phyloP scores from a whole-genome alignment of 2,888 invertebrate species.

The Fabriciana adippe region DNA sequence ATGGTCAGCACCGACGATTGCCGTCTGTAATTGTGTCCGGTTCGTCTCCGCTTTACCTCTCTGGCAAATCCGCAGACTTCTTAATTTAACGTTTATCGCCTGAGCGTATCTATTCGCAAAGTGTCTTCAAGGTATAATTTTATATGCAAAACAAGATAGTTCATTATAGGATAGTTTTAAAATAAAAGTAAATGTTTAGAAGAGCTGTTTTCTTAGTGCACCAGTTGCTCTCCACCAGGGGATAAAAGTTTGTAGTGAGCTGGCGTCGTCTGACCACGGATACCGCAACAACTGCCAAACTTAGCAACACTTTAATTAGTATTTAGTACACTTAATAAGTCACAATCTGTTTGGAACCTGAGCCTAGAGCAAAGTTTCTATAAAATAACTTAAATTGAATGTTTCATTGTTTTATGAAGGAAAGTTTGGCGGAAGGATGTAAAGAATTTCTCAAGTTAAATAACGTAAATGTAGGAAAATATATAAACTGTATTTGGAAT shows the following conservation, averaged over 20 bases:
- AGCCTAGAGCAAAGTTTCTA: slow-evolving; percentile 39
- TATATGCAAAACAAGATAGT: slow-evolving; percentile 31
- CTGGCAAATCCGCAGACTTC: slow-evolving; percentile 44
- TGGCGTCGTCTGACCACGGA: slow-evolving; percentile 52
- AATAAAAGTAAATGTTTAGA: slow-evolving; percentile 32
- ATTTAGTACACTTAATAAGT: slow-evolving; percentile 54
- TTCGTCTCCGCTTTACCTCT: slow-evolving; percentile 47
- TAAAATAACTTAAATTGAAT: slow-evolving; percentile 44
- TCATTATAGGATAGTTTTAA: slow-evolving; percentile 20
- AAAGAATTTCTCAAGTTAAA: slow-evolving; percentile 44
- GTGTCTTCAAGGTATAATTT: slow-evolving; percentile 35
- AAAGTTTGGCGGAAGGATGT: slow-evolving; percentile 48
- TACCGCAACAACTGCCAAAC: slow-evolving; percentile 56
- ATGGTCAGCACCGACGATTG: slow-evolving; percentile 63
- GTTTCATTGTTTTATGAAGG: slow-evolving; percentile 42
- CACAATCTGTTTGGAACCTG: slow-evolving; percentile 46
- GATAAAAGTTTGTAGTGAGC: slow-evolving; percentile 61
- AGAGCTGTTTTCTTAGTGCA: slow-evolving; percentile 51
- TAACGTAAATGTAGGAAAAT: slow-evolving; percentile 2
- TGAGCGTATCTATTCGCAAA: slow-evolving; percentile 32
- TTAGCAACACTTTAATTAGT: slow-evolving; percentile 69
- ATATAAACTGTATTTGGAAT: background rate
- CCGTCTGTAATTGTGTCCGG: slow-evolving; percentile 78
- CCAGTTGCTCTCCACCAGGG: slow-evolving; percentile 50
- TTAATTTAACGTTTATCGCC: slow-evolving; percentile 36